Percentiles rank a stretch among this genome's conserved stretches.
phyloP scores from a whole-genome alignment of 2,113 vertebrate genomes.

The Morone chrysops region DNA sequence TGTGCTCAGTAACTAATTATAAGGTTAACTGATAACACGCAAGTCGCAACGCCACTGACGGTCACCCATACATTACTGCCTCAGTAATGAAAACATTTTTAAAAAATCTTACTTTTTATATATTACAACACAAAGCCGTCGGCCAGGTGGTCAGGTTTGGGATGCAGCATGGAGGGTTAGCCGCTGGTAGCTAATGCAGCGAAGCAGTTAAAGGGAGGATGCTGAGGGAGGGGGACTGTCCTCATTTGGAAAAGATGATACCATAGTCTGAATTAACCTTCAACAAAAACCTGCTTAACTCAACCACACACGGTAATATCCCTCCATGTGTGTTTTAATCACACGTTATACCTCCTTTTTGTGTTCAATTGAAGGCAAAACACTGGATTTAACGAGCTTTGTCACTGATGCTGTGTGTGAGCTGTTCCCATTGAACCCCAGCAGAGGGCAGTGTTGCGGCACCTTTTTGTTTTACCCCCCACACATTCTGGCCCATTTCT shows the following conservation, averaged over 20 bases:
- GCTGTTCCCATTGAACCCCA: slow-evolving; percentile 36
- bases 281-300: neutral
- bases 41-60: neutral
- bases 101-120: slow-evolving; percentile 28
- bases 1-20: slow-evolving; percentile 16
- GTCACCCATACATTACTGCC: neutral
- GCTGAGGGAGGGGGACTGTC: slow-evolving; percentile 41
- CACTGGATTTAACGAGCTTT: neutral
- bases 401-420: neutral
- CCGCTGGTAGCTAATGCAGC: slow-evolving; percentile 40
- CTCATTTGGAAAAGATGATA: slow-evolving; percentile 45
- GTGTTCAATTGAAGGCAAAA: neutral
- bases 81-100: neutral
- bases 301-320: neutral
- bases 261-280: slow-evolving; percentile 43
- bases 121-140: neutral
- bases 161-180: slow-evolving; percentile 1
- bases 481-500: slow-evolving; percentile 21
- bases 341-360: rapidly evolving
- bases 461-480: neutral
- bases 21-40: neutral
- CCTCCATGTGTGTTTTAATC: neutral
- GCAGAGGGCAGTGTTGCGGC: slow-evolving; percentile 62
- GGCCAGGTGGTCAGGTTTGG: neutral
- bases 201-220: slow-evolving; percentile 35